Evolutionary conservation across 2,113 vertebrate species (phyloP), one percentile per base, ranked within the genome.

Genomic region (Antechinus flavipes): DNA sequence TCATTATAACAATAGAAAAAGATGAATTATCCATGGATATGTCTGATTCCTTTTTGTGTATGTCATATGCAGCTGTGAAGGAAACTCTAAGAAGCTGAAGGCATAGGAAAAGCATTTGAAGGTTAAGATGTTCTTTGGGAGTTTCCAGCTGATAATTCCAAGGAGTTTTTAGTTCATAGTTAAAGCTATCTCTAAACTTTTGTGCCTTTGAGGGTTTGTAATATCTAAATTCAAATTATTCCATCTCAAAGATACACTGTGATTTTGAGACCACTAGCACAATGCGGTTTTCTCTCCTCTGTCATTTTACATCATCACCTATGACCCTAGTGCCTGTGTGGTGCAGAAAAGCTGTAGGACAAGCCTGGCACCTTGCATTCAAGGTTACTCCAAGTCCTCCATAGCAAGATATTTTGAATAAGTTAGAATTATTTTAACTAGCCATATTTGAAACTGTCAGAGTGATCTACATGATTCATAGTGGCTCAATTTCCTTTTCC

Each of bases 371-470:
- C 52, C 98, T 97, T 97, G 94, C 92, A n/a, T 94, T 97, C 96
- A 98, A 97, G 97, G 98, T 98, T 96, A 97, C 96, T 95, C 96
- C 90, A 96, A 97, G 93, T 52, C 49, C 54, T 98, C 96, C 93
- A 58, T 96, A 84, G 95, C 94, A 94, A 98, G 95, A 97, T 91
- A 97, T 97, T 97, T 96, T 94, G 95, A 98, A 98, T 98, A 98
- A 98, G 94, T 93, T 96, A 92, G 96, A 98, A 98, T 98, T 98
- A 98, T 98, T 98, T 98, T 98, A 97, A 94, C 93, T 96, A 96
- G 97, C 96, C 98, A 97, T 96, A 94, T 98, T 98, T 98, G 96
- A 97, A 97, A 96, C 97, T 98, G 96, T 98, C 97, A 98, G 96
- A 97, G 91, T 97, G 96, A 97, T 97, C 96, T 98, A 96, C 97